Conservation (phyloP, 2,888 invertebrate species). For the Synanthedon tipuliformis region DNA sequence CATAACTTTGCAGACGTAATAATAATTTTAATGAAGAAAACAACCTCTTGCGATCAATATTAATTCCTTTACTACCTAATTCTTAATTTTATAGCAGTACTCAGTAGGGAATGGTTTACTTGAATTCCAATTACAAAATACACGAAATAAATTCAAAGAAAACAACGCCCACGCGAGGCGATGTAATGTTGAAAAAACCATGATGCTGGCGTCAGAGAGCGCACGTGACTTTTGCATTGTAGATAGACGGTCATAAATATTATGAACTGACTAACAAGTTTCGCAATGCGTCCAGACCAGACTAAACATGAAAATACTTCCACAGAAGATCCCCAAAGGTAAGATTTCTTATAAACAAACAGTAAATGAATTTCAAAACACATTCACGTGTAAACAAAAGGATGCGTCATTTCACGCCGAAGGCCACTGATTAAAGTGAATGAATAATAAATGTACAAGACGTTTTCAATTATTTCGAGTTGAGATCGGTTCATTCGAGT, state of each 20-base stretch:
- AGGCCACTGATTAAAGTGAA: background rate
- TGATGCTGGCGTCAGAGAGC: background rate
- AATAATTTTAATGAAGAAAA: too few species aligned
- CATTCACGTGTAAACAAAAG: background rate
- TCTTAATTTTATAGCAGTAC: too few species aligned
- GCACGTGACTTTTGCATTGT: background rate
- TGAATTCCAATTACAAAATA: background rate
- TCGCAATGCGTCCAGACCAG: too few species aligned
- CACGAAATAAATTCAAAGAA: conserved; percentile 10
- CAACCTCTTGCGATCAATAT: too few species aligned
- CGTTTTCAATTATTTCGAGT: conserved; percentile 10
- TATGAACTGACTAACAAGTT: too few species aligned
- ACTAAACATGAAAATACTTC: too few species aligned
- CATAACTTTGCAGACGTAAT: too few species aligned
- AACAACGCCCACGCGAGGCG: conserved; percentile 8
- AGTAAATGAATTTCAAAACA: background rate
- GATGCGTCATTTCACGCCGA: background rate
- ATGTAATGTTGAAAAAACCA: background rate
- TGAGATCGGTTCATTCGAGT: conserved; percentile 21
- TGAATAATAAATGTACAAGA: background rate
- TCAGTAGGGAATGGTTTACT: too few species aligned
- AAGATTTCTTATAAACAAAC: too few species aligned
- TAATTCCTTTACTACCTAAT: too few species aligned
- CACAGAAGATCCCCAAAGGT: too few species aligned
- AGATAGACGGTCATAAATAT: too few species aligned